These are phyloP conservation scores for Anodontia alba DNA, from an alignment of 2,888 invertebrate species.

Conservation along the genomic window DNA sequence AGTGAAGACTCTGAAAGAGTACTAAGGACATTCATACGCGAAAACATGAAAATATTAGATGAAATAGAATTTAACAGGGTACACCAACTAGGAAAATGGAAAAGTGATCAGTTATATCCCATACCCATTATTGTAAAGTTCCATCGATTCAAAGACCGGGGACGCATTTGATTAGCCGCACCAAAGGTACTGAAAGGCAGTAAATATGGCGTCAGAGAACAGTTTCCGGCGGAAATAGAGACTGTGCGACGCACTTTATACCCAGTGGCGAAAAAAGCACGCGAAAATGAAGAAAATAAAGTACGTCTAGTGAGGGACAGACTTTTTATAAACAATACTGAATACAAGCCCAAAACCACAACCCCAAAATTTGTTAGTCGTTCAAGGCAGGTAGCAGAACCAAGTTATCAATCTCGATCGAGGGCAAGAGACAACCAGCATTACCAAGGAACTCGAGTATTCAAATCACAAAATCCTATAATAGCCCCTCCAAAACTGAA, in stretches of 20 bases:
- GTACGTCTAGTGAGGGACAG: conserved; percentile 22
- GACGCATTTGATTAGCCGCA: conserved; percentile 9
- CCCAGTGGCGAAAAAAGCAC: conserved; percentile 18
- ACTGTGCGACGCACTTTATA: conserved; percentile 19
- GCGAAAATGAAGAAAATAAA: conserved; percentile 17
- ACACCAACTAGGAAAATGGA: conserved; percentile 13
- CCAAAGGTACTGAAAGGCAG: conserved; percentile 3
- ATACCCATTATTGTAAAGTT: conserved; percentile 37
- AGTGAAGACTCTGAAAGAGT: neutral
- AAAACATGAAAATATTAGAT: no score
- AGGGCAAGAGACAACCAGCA: neutral
- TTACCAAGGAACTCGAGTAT: no score
- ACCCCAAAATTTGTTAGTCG: neutral
- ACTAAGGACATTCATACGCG: no score
- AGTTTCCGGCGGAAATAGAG: conserved; percentile 28
- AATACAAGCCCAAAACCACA: neutral
- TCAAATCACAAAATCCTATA: no score
- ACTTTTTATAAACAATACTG: conserved; percentile 12
- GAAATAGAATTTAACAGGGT: conserved; percentile 24
- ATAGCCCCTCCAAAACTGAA: no score
- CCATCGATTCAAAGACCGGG: conserved; percentile 41
- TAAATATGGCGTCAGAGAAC: conserved; percentile 22
- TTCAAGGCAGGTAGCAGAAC: neutral
- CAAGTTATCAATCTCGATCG: neutral
- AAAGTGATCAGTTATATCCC: neutral